Percentiles rank a stretch among this genome's conserved stretches.
Evolutionary conservation across 2,113 vertebrate genomes (phyloP).

Genomic region (Melanostigma gelatinosum): DNA sequence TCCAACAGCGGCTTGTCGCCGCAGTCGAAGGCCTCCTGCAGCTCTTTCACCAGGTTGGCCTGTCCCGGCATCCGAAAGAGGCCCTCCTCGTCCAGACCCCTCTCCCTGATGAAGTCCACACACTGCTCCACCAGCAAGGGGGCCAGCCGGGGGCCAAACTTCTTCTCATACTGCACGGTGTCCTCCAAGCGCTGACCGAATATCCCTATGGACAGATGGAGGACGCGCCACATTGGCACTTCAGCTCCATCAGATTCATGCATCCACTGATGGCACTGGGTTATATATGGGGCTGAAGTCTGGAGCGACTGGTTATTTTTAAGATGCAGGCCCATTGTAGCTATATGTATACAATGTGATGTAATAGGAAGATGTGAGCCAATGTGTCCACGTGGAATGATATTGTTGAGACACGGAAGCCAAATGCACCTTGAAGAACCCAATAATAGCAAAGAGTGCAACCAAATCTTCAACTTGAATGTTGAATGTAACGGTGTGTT

Average conservation of each 20-base stretch:
- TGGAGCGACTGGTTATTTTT: not conserved
- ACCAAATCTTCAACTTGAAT: not conserved
- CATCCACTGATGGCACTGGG: not conserved
- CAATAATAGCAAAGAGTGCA: not conserved
- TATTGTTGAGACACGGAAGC: not conserved
- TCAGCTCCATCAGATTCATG: not conserved
- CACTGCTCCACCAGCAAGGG: conserved; percentile 95
- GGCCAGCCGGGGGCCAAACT: conserved; percentile 89
- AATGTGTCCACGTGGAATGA: not conserved
- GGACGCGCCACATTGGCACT: not conserved
- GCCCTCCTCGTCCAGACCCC: conserved; percentile 92
- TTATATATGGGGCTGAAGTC: not conserved
- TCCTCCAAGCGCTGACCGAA: conserved; percentile 95
- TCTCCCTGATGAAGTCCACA: conserved; percentile 94
- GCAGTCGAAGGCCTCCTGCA: conserved; percentile 94
- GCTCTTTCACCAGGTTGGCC: conserved; percentile 94
- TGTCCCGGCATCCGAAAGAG: conserved; percentile 96
- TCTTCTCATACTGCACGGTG: conserved; percentile 89
- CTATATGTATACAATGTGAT: not conserved
- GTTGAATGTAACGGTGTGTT: not conserved
- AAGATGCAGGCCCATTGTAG: not conserved
- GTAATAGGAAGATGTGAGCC: not conserved
- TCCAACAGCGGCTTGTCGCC: conserved; percentile 96
- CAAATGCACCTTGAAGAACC: not conserved
- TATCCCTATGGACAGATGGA: conserved; percentile 84